Base-by-base conservation (phyloP, 2,113 vertebrate species). In the Caretta caretta region DNA sequence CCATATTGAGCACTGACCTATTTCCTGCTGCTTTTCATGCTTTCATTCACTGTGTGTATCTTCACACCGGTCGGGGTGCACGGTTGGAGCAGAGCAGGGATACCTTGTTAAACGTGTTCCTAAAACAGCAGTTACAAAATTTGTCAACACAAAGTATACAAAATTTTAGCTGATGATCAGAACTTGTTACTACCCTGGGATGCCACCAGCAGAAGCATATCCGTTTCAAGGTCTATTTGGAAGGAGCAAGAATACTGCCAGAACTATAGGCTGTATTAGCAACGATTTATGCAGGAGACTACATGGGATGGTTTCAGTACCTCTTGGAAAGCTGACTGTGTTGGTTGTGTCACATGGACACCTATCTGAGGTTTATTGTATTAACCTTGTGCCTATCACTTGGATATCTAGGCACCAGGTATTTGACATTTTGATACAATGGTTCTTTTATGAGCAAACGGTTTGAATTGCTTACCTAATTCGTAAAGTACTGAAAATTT, bases 21-120 rank as follows among this genome's bases (percentile, higher is more conserved):
- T 94, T 53, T 69, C 35, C 57, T 93, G 57, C 35, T 80, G 65
- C 12, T 93, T 97, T 89, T 89, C 93, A 57, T 93, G 82, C 65
- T 91, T 92, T 42, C 65, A 72, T 72, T 53, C n/a, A 10, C 79
- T 56, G 42, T 50, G 50, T 69, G 35, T 82, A 35, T 13, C 48
- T 76, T 3, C 46, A 57, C 5, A 29, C 7, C 80, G 51, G 59
- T 46, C 10, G 54, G 13, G n/a, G 13, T 65, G 25, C 24, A 76
- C 24, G 10, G 24, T 4, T 79, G 42, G 29, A 76, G 4, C 69
- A 86, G 20, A 56, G 27, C 46, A 50, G 76, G 69, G 12, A 6
- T 82, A 8, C 42, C 50, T 87, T 78, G 25, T 88, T 83, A 86
- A 90, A 92, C n/a, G 6, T 5, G 56, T 17, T 92, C 6, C 53